Percentiles rank a stretch among this genome's conserved stretches.
Evolutionary conservation across 1,140 invertebrate species (phyloP).

Genomic region (Plodia interpunctella): DNA sequence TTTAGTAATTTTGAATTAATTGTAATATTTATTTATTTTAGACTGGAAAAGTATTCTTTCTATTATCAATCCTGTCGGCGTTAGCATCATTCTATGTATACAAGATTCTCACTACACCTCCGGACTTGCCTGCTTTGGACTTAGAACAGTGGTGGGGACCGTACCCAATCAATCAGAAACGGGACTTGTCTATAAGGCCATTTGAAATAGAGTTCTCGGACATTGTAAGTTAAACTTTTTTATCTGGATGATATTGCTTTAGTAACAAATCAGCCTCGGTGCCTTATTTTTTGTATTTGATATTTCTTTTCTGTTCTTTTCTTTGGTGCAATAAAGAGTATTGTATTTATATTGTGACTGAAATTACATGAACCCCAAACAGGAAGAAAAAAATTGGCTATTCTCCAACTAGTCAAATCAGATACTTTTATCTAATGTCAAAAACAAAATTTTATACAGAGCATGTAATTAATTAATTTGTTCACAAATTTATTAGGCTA

Average conservation of each 20-base stretch:
- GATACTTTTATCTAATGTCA: too few species aligned
- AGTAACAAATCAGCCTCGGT: background rate
- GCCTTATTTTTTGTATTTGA: too few species aligned
- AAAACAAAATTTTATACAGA: too few species aligned
- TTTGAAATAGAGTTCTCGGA: slow-evolving; percentile 62
- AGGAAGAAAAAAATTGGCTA: too few species aligned
- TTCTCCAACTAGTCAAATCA: too few species aligned
- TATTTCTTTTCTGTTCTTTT: too few species aligned
- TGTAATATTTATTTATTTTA: slow-evolving; percentile 18
- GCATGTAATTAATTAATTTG: too few species aligned
- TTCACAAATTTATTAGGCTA: too few species aligned
- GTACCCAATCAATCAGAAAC: slow-evolving; percentile 45
- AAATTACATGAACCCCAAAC: too few species aligned
- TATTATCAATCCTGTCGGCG: slow-evolving; percentile 17
- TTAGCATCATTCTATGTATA: slow-evolving; percentile 33
- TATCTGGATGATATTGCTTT: background rate
- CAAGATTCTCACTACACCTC: slow-evolving; percentile 23
- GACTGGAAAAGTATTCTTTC: slow-evolving; percentile 26
- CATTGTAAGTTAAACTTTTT: slow-evolving; percentile 43
- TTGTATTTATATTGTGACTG: too few species aligned
- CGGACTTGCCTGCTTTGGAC: slow-evolving; percentile 40
- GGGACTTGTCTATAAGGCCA: slow-evolving; percentile 52
- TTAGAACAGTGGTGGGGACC: slow-evolving; percentile 57
- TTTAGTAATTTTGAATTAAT: too few species aligned
- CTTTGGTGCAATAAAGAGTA: too few species aligned